Evolutionary conservation across 1,140 invertebrate species (phyloP), one percentile per base, ranked within the genome.

Genomic region (Trachelipus rathkii): DNA sequence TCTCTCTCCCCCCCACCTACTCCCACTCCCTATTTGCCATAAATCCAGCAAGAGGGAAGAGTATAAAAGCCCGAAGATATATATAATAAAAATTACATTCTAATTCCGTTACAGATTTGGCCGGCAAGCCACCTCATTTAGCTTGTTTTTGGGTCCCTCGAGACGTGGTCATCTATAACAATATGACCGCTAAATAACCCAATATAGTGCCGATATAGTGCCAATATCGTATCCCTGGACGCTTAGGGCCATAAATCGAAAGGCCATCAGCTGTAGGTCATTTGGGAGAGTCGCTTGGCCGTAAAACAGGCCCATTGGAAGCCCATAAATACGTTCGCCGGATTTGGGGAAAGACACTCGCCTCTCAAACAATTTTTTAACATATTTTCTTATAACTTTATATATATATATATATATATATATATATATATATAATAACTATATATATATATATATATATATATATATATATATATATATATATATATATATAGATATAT

Each of bases 171-270:
- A 50, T 50, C 46, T 50, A 50, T 50, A 50, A 50, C 46, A 50
- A 50, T 50, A 50, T 50, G 46, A 50, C 46, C 46, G 46, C 46
- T 50, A 50, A 50, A 50, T 50, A 50, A 50, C 46, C 46, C 46
- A 50, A 50, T 50, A 50, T 50, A 50, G 46, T 50, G 46, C 46
- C 46, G 46, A 50, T 50, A 50, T 50, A 50, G 46, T 50, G 46
- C 46, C 46, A 50, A 50, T 50, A 50, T 50, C 46, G 15, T 15
- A 50, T 50, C 46, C 46, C 46, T 50, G 46, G 46, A 50, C 46
- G 46, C 46, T 50, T 15, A 50, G 46, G 46, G 46, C 46, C 46
- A 50, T 50, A 50, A 50, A 50, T 50, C 46, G 46, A 50, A 50
- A 50, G 46, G 46, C 46, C 46, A 50, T 50, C 46, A 50, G 46